Percentiles rank a stretch among this genome's conserved stretches.
These are phyloP conservation scores for Drosophila vallismaia DNA, from an alignment of 2,888 invertebrate genomes.

Conservation along the genomic window DNA sequence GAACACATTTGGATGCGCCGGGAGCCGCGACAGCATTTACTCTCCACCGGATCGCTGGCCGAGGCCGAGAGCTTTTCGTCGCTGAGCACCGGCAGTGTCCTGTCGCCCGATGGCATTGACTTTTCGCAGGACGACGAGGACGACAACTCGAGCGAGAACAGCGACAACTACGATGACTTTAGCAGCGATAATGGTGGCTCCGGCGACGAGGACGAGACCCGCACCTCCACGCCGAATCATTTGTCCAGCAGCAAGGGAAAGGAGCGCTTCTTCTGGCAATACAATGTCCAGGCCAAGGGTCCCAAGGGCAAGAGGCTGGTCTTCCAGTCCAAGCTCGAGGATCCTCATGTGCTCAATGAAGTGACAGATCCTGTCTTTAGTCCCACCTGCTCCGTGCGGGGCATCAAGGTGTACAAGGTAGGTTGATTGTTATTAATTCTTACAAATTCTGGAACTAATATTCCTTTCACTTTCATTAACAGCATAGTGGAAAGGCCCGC, in stretches of 20 bases:
- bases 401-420: conserved; percentile 89
- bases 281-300: conserved; percentile 98
- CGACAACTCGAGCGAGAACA: conserved; percentile 91
- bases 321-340: conserved; percentile 92
- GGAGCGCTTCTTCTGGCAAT: conserved; percentile 98
- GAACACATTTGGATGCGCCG: conserved; percentile 94
- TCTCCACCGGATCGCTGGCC: conserved; percentile 92
- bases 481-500: conserved; percentile 92
- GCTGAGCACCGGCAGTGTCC: conserved; percentile 91
- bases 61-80: conserved; percentile 94
- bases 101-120: conserved; percentile 92
- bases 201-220: conserved; percentile 82
- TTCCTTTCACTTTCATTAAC: conserved; percentile 15
- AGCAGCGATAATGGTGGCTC: conserved; percentile 91
- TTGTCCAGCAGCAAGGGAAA: conserved; percentile 86
- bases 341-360: conserved; percentile 95
- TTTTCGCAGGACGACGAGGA: conserved; percentile 93
- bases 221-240: conserved; percentile 77
- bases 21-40: conserved; percentile 93
- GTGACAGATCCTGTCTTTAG: conserved; percentile 98
- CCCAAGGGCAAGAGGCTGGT: conserved; percentile 96
- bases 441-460: neutral
- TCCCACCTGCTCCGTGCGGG: conserved; percentile 94
- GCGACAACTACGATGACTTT: conserved; percentile 93
- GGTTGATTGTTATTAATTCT: too few relatives aligned